phyloP scores from a whole-genome alignment of 2,888 invertebrate genomes.

The Allolobophora icterica region DNA sequence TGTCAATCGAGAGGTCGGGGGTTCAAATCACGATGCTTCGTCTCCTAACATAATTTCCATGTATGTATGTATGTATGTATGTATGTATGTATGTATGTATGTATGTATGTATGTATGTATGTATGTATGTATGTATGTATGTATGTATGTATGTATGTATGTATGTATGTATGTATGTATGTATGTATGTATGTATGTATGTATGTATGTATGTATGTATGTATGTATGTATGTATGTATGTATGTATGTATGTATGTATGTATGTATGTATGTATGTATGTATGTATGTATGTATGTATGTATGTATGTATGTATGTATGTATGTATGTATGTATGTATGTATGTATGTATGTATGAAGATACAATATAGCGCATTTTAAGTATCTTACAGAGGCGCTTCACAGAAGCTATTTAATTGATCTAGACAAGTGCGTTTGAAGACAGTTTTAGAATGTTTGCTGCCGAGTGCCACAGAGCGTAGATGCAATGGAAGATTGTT shows the following conservation, averaged over 20 bases:
- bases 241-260: background rate
- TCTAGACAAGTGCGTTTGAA: no score
- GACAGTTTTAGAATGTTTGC: no score
- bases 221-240: background rate
- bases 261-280: background rate
- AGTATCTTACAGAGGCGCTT: no score
- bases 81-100: slow-evolving; percentile 36
- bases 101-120: slow-evolving; percentile 40
- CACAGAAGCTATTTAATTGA: no score
- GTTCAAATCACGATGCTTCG: no score
- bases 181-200: slow-evolving; percentile 43
- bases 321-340: background rate
- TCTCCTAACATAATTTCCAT: no score
- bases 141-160: slow-evolving; percentile 41
- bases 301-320: background rate
- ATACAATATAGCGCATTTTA: no score
- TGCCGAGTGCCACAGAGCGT: no score
- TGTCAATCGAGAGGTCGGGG: no score
- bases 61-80: slow-evolving; percentile 29
- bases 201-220: slow-evolving; percentile 40
- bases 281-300: background rate
- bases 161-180: slow-evolving; percentile 41
- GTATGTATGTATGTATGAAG: background rate
- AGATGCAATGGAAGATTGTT: no score
- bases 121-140: slow-evolving; percentile 40